Conservation (phyloP, 2,113 vertebrate genomes). For the Puma concolor region DNA sequence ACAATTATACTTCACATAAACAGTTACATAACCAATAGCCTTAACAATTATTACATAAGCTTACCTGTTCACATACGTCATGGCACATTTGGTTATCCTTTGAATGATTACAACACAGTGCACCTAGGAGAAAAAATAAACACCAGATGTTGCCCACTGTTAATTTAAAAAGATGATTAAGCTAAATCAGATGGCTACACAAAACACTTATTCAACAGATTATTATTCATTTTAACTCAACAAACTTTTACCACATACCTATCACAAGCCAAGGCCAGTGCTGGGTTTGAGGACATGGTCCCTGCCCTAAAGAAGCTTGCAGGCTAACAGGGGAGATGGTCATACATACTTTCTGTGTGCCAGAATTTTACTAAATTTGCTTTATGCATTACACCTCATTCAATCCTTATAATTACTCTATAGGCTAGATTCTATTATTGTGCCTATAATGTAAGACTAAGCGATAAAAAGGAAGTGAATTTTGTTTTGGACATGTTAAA, state of each 20-base stretch:
- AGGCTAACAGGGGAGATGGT: neutral
- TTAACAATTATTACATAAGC: conserved; percentile 44
- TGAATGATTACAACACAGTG: conserved; percentile 95
- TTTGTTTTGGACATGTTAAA: conserved; percentile 43
- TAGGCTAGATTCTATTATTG: conserved; percentile 26
- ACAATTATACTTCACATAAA: conserved; percentile 13
- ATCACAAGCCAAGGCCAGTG: neutral
- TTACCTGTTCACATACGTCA: conserved; percentile 97
- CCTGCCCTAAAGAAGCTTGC: neutral
- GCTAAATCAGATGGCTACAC: neutral
- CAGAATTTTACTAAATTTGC: conserved; percentile 44
- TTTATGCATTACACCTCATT: neutral
- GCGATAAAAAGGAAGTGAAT: neutral
- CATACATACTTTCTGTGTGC: neutral
- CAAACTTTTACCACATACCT: neutral
- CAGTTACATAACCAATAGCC: neutral
- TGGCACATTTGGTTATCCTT: conserved; percentile 92
- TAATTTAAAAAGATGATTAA: conserved; percentile 42
- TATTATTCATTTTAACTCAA: conserved; percentile 26
- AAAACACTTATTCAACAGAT: neutral
- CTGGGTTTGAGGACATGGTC: neutral
- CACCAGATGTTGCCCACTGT: neutral
- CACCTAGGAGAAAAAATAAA: conserved; percentile 86
- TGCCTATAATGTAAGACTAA: conserved; percentile 3
- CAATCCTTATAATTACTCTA: neutral